phyloP scores from a whole-genome alignment of 2,113 vertebrate genomes.

The Mesembrinibis cayennensis region DNA sequence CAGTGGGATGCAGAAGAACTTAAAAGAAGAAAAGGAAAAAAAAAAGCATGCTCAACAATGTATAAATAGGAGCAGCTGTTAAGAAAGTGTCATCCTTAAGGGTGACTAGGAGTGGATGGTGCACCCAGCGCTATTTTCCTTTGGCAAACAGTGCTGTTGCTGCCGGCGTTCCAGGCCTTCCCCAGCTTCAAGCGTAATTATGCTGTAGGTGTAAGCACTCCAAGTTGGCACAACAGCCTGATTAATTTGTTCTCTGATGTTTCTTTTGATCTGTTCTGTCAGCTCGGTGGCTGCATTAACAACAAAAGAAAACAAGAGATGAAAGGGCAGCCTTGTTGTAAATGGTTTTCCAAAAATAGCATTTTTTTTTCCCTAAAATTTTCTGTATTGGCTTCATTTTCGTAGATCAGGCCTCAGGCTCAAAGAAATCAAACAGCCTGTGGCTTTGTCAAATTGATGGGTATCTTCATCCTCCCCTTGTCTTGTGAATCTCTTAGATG shows the following conservation, averaged over 20 bases:
- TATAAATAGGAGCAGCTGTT: background rate
- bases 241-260: slow-evolving; percentile 60
- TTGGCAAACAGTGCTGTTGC: background rate
- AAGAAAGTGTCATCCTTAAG: background rate
- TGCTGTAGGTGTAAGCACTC: slow-evolving; percentile 1
- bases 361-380: background rate
- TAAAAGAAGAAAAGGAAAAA: background rate
- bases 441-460: background rate
- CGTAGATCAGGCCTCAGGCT: background rate
- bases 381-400: background rate
- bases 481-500: background rate
- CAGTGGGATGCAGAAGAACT: background rate
- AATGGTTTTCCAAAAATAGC: slow-evolving; percentile 16
- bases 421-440: background rate
- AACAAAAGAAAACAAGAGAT: slow-evolving; percentile 41
- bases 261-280: slow-evolving; percentile 56
- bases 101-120: background rate
- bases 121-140: background rate
- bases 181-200: background rate
- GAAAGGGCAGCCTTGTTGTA: slow-evolving; percentile 25
- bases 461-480: background rate
- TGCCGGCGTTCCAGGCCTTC: background rate
- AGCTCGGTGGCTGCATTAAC: background rate
- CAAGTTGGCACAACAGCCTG: slow-evolving; percentile 26
- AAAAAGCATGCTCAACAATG: background rate